Percentiles rank a stretch among this genome's conserved stretches.
Evolutionary conservation across 2,113 vertebrate species (phyloP).

Genomic region (Petrocephalus microphthalmus): DNA sequence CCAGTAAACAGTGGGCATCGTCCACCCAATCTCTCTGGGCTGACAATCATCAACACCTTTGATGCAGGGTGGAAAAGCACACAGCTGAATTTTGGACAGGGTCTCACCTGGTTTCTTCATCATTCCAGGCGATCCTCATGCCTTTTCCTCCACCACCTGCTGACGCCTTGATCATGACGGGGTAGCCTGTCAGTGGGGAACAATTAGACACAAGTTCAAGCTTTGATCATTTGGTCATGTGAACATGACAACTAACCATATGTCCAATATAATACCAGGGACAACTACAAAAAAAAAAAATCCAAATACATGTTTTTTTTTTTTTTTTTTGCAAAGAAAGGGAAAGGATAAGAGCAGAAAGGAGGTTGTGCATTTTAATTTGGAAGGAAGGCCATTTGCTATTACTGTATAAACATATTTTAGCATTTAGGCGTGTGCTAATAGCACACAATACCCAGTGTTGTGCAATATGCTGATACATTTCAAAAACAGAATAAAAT

Average conservation of each 20-base stretch:
- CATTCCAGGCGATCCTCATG: conserved; percentile 96
- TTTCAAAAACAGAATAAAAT: not conserved
- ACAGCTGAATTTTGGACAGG: conserved; percentile 54
- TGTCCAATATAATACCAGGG: conserved; percentile 69
- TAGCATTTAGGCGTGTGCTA: not conserved
- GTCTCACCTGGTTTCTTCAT: conserved; percentile 92
- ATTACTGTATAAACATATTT: not conserved
- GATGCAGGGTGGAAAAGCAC: not conserved
- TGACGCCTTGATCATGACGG: conserved; percentile 99
- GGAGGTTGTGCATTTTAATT: conserved; percentile 23
- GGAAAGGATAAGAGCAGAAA: not conserved
- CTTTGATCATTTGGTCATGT: conserved; percentile 84
- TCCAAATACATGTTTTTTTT: not conserved
- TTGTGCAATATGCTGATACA: not conserved
- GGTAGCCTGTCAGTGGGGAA: conserved; percentile 94
- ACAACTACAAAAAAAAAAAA: conserved; percentile 54
- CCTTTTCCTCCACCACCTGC: conserved; percentile 98
- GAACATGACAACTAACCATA: conserved; percentile 90
- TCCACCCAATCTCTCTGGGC: not conserved
- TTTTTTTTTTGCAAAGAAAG: not conserved
- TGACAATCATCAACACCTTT: not conserved
- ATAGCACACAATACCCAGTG: not conserved
- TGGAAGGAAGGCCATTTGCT: conserved; percentile 55
- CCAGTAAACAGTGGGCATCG: not conserved
- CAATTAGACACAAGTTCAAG: conserved; percentile 83